Conservation (phyloP, 1,140 invertebrate genomes). For the Ylistrum balloti region DNA sequence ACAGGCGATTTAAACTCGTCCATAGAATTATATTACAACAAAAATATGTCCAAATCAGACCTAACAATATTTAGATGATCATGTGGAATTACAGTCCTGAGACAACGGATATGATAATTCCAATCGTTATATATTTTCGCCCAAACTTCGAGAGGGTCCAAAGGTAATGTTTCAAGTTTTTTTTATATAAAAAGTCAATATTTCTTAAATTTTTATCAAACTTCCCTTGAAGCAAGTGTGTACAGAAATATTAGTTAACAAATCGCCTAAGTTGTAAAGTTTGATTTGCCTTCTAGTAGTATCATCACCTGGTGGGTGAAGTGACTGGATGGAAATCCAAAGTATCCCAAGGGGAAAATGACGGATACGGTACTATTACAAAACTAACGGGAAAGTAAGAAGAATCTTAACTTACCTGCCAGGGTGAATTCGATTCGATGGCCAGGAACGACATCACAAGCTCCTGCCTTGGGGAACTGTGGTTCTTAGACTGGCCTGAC, state of each 20-base stretch:
- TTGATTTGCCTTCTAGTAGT: not conserved
- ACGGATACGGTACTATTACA: not conserved
- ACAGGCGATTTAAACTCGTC: not conserved
- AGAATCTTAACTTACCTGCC: slow-evolving; percentile 61
- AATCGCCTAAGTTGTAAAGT: slow-evolving; percentile 17
- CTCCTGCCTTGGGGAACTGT: not conserved
- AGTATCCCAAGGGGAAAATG: not conserved
- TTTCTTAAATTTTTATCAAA: not conserved
- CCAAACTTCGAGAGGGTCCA: not conserved
- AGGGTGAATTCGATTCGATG: slow-evolving; percentile 64
- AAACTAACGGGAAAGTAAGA: slow-evolving; percentile 39
- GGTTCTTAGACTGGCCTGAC: not conserved
- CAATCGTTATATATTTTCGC: not conserved
- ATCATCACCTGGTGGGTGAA: not conserved
- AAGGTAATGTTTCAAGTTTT: not conserved
- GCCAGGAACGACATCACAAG: slow-evolving; percentile 65
- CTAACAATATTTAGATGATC: not conserved
- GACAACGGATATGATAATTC: not conserved
- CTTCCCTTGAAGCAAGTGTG: slow-evolving; percentile 4
- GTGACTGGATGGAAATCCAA: not conserved
- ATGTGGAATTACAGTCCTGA: not conserved
- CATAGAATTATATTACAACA: not conserved
- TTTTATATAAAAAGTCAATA: not conserved
- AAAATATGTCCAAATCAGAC: not conserved
- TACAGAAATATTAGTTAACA: slow-evolving; percentile 23